Percentiles rank a stretch among this genome's conserved stretches.
Evolutionary conservation across 2,888 invertebrate species (phyloP).

Genomic region (Shargacucullia verbasci): DNA sequence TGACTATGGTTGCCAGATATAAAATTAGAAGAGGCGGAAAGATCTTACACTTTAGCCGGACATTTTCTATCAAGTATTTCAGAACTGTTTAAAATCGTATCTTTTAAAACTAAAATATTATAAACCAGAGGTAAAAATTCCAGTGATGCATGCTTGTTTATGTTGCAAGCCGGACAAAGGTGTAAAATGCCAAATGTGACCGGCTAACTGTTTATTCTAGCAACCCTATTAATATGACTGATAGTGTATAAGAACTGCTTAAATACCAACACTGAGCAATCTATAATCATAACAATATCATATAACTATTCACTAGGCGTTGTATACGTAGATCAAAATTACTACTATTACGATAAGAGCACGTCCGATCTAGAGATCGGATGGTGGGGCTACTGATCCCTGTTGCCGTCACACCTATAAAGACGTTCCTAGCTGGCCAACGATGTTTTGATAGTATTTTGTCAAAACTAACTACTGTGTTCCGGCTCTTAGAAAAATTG

Average conservation of each 20-base stretch:
- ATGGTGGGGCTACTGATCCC: constrained; percentile 7
- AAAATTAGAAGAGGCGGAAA: constrained; percentile 30
- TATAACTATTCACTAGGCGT: constrained; percentile 13
- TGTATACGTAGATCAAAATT: constrained; percentile 7
- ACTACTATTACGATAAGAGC: constrained; percentile 17
- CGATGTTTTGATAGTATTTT: not conserved
- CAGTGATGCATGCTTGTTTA: constrained; percentile 1
- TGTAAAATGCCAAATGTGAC: constrained; percentile 34
- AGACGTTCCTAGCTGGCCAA: not conserved
- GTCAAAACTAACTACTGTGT: not conserved
- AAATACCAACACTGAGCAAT: constrained; percentile 29
- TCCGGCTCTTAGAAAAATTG: no score
- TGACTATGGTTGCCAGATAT: constrained; percentile 30
- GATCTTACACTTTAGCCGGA: constrained; percentile 17
- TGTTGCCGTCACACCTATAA: constrained; percentile 4
- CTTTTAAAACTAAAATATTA: no score
- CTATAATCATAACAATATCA: constrained; percentile 23
- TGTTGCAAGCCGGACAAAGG: constrained; percentile 18
- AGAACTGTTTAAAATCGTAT: no score
- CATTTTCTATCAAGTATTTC: not conserved
- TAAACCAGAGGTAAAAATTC: no score
- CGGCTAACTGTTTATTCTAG: constrained; percentile 32
- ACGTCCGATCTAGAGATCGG: constrained; percentile 12
- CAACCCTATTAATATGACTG: constrained; percentile 24
- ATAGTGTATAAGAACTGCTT: constrained; percentile 27